phyloP scores from a whole-genome alignment of 2,888 invertebrate genomes.

The Adelphocoris suturalis region DNA sequence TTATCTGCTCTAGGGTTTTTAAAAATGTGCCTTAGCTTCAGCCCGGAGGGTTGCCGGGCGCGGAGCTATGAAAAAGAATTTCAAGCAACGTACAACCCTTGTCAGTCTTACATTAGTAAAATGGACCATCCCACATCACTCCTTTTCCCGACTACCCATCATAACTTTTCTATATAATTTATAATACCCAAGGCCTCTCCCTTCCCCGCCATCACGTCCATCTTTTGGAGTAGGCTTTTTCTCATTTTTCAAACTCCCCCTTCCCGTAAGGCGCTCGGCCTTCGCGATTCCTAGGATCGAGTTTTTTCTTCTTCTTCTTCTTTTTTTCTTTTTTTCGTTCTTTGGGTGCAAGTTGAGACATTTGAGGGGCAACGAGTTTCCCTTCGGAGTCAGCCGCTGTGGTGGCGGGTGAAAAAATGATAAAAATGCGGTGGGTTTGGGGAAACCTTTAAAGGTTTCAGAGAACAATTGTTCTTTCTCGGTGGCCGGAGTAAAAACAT shows the following conservation, averaged over 20 bases:
- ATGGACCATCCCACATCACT: slow-evolving; percentile 73
- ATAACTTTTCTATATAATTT: slow-evolving; percentile 73
- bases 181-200: slow-evolving; percentile 51
- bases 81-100: slow-evolving; percentile 69
- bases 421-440: background rate
- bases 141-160: slow-evolving; percentile 63
- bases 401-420: background rate
- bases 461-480: background rate
- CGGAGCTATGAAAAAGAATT: slow-evolving; percentile 70
- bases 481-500: background rate
- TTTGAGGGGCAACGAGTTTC: slow-evolving; percentile 22
- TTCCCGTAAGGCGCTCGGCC: background rate
- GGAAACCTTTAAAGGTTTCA: background rate
- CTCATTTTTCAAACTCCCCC: slow-evolving; percentile 67
- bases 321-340: background rate
- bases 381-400: background rate
- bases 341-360: slow-evolving; percentile 34
- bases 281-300: slow-evolving; percentile 50
- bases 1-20: slow-evolving; percentile 74
- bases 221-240: background rate
- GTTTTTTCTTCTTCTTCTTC: too few relatives aligned
- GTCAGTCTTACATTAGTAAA: slow-evolving; percentile 74
- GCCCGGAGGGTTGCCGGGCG: slow-evolving; percentile 57
- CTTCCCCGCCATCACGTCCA: background rate
- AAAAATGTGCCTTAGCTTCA: slow-evolving; percentile 72